These are phyloP conservation scores for Pocillopora meandrina DNA, from an alignment of 92 coral and sea anemone genomes.

Conservation along the genomic window DNA sequence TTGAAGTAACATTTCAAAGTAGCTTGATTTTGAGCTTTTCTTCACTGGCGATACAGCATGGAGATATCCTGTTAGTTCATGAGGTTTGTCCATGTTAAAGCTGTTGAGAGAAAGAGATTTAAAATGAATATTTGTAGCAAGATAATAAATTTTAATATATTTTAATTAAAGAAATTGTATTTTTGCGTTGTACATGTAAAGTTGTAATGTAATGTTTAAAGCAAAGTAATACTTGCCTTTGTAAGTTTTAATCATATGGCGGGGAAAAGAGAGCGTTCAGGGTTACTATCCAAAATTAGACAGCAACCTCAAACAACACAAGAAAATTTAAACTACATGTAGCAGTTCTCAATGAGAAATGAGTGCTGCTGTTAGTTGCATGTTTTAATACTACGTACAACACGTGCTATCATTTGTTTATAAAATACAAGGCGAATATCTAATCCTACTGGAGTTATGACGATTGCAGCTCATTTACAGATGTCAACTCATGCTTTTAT, in stretches of 20 bases:
- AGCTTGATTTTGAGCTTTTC: constrained; percentile 50
- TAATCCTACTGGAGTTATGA: no score
- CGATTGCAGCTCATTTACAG: no score
- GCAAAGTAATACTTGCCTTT: not conserved
- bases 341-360: not conserved
- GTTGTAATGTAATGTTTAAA: not conserved
- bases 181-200: constrained; percentile 3
- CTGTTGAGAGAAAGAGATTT: constrained; percentile 32
- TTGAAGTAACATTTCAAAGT: constrained; percentile 49
- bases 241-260: not conserved
- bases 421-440: no score
- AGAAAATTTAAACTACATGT: not conserved
- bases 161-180: not conserved
- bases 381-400: no score
- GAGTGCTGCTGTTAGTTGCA: not conserved
- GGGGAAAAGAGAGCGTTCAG: not conserved
- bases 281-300: constrained; percentile 7
- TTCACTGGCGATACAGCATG: constrained; percentile 34
- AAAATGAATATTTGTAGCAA: constrained; percentile 7
- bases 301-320: constrained; percentile 1
- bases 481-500: no score
- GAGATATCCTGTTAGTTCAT: constrained; percentile 41
- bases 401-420: no score
- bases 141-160: constrained; percentile 1
- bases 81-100: constrained; percentile 21